Base-by-base conservation (phyloP, 2,888 invertebrate genomes). In the Anoncus sp. region DNA sequence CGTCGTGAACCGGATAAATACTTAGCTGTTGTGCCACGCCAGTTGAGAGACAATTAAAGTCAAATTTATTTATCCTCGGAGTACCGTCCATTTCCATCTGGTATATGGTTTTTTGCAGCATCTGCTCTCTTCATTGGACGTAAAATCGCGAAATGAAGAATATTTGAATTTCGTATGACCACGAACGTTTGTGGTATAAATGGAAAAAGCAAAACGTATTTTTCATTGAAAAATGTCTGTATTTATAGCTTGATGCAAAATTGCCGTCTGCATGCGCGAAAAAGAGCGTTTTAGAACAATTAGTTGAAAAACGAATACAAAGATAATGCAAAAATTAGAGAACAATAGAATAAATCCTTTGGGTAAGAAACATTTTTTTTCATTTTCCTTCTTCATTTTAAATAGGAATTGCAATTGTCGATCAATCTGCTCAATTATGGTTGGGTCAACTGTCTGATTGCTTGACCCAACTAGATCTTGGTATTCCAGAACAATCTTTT, bases 21-120 rank as follows among this genome's bases (percentile, higher is more conserved):
- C 70, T 59, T 55, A 55, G 63, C 38, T 70, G 51, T 53, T 67
- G 35, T 18, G 51, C 43, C 40, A 14, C n/a, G n/a, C n/a, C n/a
- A n/a, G n/a, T n/a, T n/a, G 49, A 53, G 55, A 77, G 79, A 77
- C 79, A 79, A 81, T 81, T 81, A 79, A 81, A 79, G 74, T 72
- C 59, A 72, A 79, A 81, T 79, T 81, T 77, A 69, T 81, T 75
- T 75, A 75, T 66, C 55, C 40, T 18, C 6, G 20, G 22, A 57
- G 67, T 16, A 57, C 14, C 10, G 38, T 4, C 22, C 14, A 6
- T 35, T 55, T 53, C 1, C n/a, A 51, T 27, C 27, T 53, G n/a
- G 18, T 40, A n/a, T n/a, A n/a, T n/a, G n/a, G n/a, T n/a, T n/a
- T 18, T 10, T 22, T 47, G 31, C 60, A 20, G 20, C 59, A 71